A percentile compares a stretch with the other conserved stretches of the same genome.
Evolutionary conservation across 92 coral and sea anemone genomes (phyloP).

Genomic region (Epizoanthus stellaris): DNA sequence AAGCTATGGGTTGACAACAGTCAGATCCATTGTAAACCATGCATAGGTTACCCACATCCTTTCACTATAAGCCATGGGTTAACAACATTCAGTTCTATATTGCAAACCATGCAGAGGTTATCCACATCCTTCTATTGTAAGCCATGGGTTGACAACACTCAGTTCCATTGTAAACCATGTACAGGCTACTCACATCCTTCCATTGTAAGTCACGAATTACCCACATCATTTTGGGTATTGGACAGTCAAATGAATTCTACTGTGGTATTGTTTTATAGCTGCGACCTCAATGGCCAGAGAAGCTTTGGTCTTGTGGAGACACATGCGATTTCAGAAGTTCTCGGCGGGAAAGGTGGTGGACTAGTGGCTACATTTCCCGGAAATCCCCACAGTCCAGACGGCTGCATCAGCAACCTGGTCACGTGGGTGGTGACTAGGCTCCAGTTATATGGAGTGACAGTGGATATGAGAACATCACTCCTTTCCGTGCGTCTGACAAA

Average conservation of each 20-base stretch:
- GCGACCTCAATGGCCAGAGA: neutral
- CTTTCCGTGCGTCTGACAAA: neutral
- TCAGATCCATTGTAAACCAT: neutral
- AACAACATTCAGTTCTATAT: too few relatives aligned
- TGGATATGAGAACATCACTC: neutral
- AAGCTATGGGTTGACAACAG: too few relatives aligned
- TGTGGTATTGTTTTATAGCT: neutral
- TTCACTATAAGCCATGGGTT: too few relatives aligned
- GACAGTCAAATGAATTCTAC: neutral
- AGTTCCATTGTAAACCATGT: neutral
- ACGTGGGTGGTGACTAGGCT: neutral
- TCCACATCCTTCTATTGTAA: neutral
- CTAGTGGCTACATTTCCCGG: neutral
- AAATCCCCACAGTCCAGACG: neutral
- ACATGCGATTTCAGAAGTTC: neutral
- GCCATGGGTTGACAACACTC: neutral
- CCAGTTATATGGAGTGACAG: constrained; percentile 1
- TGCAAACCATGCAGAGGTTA: neutral
- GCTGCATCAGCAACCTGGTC: neutral
- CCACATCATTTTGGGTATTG: too few relatives aligned
- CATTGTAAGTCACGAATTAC: too few relatives aligned
- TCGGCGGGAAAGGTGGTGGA: constrained; percentile 18
- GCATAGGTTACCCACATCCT: too few relatives aligned
- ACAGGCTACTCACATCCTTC: too few relatives aligned
- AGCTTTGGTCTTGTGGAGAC: constrained; percentile 22